These are phyloP conservation scores for Atherinomorus stipes DNA, from an alignment of 2,113 vertebrate genomes.

Conservation along the genomic window DNA sequence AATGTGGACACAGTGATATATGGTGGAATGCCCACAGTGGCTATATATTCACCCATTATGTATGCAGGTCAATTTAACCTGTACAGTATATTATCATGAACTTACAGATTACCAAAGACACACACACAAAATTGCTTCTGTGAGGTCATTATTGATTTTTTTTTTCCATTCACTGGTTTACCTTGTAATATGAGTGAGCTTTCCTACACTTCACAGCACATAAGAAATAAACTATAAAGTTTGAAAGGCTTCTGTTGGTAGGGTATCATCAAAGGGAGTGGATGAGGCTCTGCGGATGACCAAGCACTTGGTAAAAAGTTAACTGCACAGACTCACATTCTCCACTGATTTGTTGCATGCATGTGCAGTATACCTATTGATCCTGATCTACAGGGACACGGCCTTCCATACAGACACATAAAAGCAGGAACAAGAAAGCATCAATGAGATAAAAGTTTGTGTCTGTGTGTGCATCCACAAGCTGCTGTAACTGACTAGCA, in stretches of 20 bases:
- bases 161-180: background rate
- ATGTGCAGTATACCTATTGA: too few species aligned
- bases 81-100: background rate
- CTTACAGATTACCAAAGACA: background rate
- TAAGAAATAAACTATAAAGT: background rate
- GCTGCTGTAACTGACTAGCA: too few species aligned
- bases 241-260: background rate
- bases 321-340: background rate
- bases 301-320: background rate
- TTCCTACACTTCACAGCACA: background rate
- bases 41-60: background rate
- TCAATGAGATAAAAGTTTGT: too few species aligned
- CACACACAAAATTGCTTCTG: background rate
- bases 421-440: too few species aligned
- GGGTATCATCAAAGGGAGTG: background rate
- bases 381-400: too few species aligned
- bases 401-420: too few species aligned
- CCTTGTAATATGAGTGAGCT: background rate
- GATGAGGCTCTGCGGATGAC: background rate
- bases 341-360: background rate
- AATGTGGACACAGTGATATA: background rate
- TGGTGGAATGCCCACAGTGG: too few species aligned
- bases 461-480: too few species aligned
- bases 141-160: background rate
- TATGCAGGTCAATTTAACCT: background rate